phyloP scores from a whole-genome alignment of 92 coral and sea anemone genomes.

The Palythoa grandiflora region DNA sequence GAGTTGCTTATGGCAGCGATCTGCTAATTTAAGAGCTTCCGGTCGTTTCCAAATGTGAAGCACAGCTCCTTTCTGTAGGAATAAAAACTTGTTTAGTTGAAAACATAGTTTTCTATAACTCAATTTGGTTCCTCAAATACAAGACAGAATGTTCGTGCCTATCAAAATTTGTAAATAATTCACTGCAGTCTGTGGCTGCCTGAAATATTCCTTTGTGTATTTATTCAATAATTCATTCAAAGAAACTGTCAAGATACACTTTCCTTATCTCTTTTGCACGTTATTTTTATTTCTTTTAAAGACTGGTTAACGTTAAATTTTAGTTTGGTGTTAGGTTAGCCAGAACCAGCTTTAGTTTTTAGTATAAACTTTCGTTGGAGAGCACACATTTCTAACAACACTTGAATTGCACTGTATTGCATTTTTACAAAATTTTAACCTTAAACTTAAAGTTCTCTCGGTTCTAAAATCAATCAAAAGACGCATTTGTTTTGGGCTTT shows the following conservation, averaged over 20 bases:
- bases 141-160: not conserved
- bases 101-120: not conserved
- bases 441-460: too few species aligned
- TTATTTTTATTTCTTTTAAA: not conserved
- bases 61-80: not conserved
- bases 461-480: too few species aligned
- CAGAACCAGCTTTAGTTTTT: not conserved
- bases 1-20: slow-evolving; percentile 31
- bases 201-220: not conserved
- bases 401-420: too few species aligned
- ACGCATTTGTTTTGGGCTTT: not conserved
- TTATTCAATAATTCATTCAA: not conserved
- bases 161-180: not conserved
- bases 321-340: not conserved
- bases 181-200: not conserved
- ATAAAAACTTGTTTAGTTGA: not conserved
- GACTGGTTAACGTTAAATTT: not conserved
- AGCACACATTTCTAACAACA: not conserved
- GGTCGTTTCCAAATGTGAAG: not conserved
- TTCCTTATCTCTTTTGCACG: not conserved
- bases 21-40: slow-evolving; percentile 34
- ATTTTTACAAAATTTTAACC: too few species aligned
- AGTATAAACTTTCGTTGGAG: not conserved
- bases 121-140: not conserved
- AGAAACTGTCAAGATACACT: not conserved